A percentile compares a stretch with the other conserved stretches of the same genome.
These are phyloP conservation scores for Xenentodon cancila DNA, from an alignment of 2,797 vertebrate genomes.

Conservation along the genomic window DNA sequence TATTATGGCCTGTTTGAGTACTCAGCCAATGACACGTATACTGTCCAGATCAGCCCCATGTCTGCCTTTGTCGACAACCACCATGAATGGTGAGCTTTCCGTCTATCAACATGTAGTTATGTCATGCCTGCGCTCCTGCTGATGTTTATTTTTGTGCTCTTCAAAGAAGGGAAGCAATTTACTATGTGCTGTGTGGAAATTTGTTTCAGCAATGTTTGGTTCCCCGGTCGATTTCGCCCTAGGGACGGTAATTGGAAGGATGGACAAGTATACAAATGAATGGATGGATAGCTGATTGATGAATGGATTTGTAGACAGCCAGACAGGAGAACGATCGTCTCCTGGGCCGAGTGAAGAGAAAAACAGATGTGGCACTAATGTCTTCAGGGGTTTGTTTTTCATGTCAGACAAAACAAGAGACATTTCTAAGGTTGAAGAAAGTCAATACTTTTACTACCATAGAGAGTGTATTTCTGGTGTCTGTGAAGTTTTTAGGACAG, in stretches of 20 bases:
- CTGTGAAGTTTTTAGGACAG: background rate
- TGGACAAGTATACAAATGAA: constrained; percentile 1
- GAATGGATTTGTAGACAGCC: background rate
- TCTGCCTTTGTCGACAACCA: constrained; percentile 99
- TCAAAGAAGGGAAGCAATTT: constrained; percentile 46
- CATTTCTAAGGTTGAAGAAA: background rate
- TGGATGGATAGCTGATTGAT: background rate
- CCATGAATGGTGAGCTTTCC: constrained; percentile 92
- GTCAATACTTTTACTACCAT: background rate
- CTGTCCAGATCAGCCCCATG: constrained; percentile 99
- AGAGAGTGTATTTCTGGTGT: background rate
- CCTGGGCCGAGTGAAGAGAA: too few species aligned
- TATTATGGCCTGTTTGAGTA: constrained; percentile 98
- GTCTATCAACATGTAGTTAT: background rate
- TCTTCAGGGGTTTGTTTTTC: constrained; percentile 3
- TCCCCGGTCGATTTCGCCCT: constrained; percentile 14
- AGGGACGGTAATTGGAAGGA: constrained; percentile 16
- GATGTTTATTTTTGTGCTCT: constrained; percentile 6
- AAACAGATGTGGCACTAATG: too few species aligned
- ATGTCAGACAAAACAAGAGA: background rate
- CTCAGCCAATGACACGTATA: constrained; percentile 98
- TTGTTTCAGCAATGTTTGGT: constrained; percentile 35
- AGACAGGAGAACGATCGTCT: too few species aligned
- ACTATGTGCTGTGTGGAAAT: constrained; percentile 28
- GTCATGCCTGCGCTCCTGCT: background rate